Percentiles rank a stretch among this genome's conserved stretches.
These are phyloP conservation scores for Polypterus senegalus DNA, from an alignment of 2,113 vertebrate species.

Conservation along the genomic window DNA sequence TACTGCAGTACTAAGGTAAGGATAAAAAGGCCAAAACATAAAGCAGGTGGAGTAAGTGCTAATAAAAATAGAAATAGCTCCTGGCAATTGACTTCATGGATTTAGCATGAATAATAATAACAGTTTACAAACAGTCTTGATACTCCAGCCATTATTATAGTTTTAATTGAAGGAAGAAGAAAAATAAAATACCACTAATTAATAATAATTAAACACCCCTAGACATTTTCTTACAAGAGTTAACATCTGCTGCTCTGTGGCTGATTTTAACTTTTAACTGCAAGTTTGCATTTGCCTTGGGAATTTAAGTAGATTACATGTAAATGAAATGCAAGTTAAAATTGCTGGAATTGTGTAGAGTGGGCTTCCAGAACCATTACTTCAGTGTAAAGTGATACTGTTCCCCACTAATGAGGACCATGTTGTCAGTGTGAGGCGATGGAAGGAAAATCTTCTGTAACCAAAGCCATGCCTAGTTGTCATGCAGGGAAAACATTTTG, in stretches of 20 bases:
- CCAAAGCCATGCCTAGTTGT: background rate
- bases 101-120: too few relatives aligned
- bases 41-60: too few relatives aligned
- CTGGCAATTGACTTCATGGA: too few relatives aligned
- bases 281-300: conserved; percentile 18
- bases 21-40: too few relatives aligned
- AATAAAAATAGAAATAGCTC: too few relatives aligned
- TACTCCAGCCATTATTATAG: too few relatives aligned
- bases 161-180: too few relatives aligned
- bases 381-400: conserved; percentile 38
- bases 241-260: background rate
- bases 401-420: conserved; percentile 26
- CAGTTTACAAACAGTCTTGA: too few relatives aligned
- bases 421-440: conserved; percentile 41
- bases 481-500: background rate
- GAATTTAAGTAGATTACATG: conserved; percentile 20
- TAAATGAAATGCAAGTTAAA: conserved; percentile 38
- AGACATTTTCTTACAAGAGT: too few relatives aligned
- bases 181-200: too few relatives aligned
- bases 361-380: conserved; percentile 32
- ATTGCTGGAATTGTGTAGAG: conserved; percentile 24
- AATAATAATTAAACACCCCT: too few relatives aligned
- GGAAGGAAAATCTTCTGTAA: conserved; percentile 15
- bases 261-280: background rate
- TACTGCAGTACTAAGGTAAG: too few relatives aligned